Base-by-base conservation (phyloP, 2,113 vertebrate genomes). In the Austrofundulus limnaeus region DNA sequence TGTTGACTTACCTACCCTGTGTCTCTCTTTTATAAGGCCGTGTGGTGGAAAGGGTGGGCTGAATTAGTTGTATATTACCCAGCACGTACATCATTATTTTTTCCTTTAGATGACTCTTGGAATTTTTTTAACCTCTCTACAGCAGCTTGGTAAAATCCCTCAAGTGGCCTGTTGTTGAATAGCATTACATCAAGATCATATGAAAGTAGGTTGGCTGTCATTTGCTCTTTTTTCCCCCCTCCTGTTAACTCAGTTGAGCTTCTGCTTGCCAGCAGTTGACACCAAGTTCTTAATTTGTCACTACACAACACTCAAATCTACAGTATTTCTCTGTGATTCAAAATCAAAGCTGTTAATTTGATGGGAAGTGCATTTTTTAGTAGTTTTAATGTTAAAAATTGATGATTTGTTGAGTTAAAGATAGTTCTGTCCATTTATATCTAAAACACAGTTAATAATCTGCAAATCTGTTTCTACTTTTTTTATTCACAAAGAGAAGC, bases 81-180 rank as follows among this genome's bases (percentile, higher is more conserved):
- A 90, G 85, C 91, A 83, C 90, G 88, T 88, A 88, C 89, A 90
- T 87, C 91, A 89, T 77, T 90, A 91, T 94, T 94, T 93, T 94
- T 94, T 92, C 92, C 93, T 86, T 87, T 90, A 92, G 93, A 94
- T 95, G 95, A 97, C 94, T 95, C 81, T 95, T 92, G 93, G 96
- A 94, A 95, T 96, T 97, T 94, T 83, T 71, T 82, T 77, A 21
- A 69, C 28, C 28, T 3, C 73, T 50, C 63, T 77, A 20, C 70
- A 66, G 56, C 28, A 92, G 85, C 87, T 86, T 91, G 94, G 94
- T 93, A 88, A 93, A 93, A 91, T 91, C 87, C 91, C 90, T 91
- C 75, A 75, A 67, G 58, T 74, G 47, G 66, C 70, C 66, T 42
- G 15, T 63, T 20, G 51, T 13, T n/a, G 70, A 7, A 38, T 20